phyloP scores from a whole-genome alignment of 2,797 vertebrate genomes.

The Diplodus sargus region DNA sequence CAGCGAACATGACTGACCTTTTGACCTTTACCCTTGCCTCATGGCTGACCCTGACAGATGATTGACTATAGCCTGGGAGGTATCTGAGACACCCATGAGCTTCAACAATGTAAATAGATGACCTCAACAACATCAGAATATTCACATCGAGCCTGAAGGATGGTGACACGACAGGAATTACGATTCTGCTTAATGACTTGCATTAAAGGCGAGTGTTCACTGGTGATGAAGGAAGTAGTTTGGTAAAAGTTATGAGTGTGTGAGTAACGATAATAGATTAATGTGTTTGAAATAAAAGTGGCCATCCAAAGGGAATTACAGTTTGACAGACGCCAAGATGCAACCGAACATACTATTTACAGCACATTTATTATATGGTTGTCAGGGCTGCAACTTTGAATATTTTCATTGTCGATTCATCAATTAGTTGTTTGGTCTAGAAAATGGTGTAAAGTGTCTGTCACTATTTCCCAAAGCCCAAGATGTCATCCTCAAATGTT shows the following conservation, averaged over 20 bases:
- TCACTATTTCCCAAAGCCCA: too few relatives aligned
- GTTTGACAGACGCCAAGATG: background rate
- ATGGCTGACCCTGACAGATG: conserved; percentile 30
- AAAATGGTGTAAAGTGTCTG: too few relatives aligned
- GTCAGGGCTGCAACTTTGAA: too few relatives aligned
- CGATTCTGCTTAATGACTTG: background rate
- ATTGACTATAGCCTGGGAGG: conserved; percentile 38
- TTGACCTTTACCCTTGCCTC: conserved; percentile 49
- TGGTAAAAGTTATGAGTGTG: background rate
- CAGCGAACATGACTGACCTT: conserved; percentile 33
- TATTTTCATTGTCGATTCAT: too few relatives aligned
- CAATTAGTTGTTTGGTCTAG: too few relatives aligned
- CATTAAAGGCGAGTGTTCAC: background rate
- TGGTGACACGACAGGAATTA: background rate
- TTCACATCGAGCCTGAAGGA: background rate
- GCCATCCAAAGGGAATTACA: background rate
- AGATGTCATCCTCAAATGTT: too few relatives aligned
- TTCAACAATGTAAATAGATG: conserved; percentile 36
- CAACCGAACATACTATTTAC: background rate
- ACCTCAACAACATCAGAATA: background rate
- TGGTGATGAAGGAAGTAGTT: background rate
- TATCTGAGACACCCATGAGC: conserved; percentile 1
- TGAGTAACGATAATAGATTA: background rate
- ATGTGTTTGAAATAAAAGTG: background rate
- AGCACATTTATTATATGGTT: background rate